Evolutionary conservation across 2,888 invertebrate species (phyloP).

Genomic region (Drosophila vallismaia): DNA sequence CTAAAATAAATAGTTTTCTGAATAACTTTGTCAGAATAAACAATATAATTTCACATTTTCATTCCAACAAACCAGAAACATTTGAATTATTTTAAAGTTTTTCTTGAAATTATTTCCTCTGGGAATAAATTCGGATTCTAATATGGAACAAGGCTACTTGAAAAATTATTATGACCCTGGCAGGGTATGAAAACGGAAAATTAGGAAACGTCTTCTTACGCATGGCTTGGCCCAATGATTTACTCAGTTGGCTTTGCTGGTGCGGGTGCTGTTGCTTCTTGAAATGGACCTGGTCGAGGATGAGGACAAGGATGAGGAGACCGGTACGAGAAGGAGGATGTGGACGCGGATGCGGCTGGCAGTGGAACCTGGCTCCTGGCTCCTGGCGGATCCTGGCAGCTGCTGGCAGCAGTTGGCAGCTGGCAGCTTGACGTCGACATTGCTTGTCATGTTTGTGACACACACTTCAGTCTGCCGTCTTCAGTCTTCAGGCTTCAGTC

Average conservation of each 20-base stretch:
- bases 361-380: conserved; percentile 17
- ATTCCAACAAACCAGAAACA: not conserved
- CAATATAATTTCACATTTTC: no score
- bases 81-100: not conserved
- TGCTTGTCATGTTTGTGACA: conserved; percentile 77
- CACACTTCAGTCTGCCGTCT: conserved; percentile 68
- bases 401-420: conserved; percentile 48
- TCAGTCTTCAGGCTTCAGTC: conserved; percentile 47
- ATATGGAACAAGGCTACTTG: not conserved
- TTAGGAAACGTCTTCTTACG: conserved; percentile 37
- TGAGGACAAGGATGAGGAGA: not conserved
- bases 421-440: conserved; percentile 69
- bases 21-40: no score
- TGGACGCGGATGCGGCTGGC: not conserved
- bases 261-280: conserved; percentile 9
- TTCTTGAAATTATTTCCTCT: not conserved
- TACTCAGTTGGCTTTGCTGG: conserved; percentile 49
- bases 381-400: conserved; percentile 20
- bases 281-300: conserved; percentile 8
- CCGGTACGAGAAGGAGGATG: not conserved
- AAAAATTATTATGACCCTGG: not conserved
- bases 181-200: conserved; percentile 6
- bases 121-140: not conserved
- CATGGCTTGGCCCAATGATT: conserved; percentile 70
- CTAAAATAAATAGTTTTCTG: no score